Conservation (phyloP, 2,113 vertebrate species). For the Bothrops jararaca region DNA sequence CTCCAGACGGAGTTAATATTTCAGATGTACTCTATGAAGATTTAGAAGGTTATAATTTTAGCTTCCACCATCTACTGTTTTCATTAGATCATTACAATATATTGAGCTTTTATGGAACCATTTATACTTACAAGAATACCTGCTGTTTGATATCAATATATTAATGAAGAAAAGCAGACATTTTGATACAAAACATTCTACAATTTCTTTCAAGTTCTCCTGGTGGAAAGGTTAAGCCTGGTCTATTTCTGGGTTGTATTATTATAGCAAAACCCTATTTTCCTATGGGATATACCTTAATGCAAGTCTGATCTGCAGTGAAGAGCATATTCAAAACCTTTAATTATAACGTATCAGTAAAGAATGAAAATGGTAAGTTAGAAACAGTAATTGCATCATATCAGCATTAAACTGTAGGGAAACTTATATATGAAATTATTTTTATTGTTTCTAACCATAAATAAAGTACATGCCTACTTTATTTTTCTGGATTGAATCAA, state of each 20-base stretch:
- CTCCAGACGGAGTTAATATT: neutral
- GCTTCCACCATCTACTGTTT: neutral
- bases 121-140: constrained; percentile 29
- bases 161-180: constrained; percentile 10
- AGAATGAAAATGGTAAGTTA: neutral
- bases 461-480: neutral
- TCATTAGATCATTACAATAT: neutral
- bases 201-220: neutral
- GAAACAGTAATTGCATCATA: neutral
- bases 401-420: neutral
- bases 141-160: neutral
- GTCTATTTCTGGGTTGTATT: neutral
- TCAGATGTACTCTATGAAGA: neutral
- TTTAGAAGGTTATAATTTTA: neutral
- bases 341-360: constrained; percentile 3
- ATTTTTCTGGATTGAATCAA: constrained; percentile 36
- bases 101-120: neutral
- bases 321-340: constrained; percentile 14
- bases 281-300: neutral
- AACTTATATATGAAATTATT: neutral
- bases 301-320: constrained; percentile 4
- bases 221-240: neutral
- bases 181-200: neutral
- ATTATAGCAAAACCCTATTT: neutral
- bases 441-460: neutral